phyloP scores from a whole-genome alignment of 2,888 invertebrate genomes.

The Lasioglossum lativentre region DNA sequence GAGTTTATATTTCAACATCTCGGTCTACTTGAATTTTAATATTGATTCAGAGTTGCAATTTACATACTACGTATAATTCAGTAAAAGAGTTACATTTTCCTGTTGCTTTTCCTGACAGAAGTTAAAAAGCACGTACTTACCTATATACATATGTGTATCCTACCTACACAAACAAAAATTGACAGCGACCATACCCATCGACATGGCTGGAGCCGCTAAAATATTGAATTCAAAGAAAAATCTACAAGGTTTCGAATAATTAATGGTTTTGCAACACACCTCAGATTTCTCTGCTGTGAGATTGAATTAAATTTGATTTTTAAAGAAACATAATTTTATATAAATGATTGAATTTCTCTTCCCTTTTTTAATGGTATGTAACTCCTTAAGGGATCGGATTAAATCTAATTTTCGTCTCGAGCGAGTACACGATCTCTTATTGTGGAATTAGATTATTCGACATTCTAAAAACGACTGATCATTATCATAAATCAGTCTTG shows the following conservation, averaged over 20 bases:
- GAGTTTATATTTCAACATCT: not conserved
- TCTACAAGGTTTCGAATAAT: no score
- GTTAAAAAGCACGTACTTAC: not conserved
- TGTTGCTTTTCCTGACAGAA: not conserved
- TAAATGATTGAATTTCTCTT: not conserved
- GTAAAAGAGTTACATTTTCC: not conserved
- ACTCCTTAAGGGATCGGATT: not conserved
- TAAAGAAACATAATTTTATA: not conserved
- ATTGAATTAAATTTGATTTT: not conserved
- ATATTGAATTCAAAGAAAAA: not conserved
- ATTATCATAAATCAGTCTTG: conserved; percentile 57
- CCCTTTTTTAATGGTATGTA: not conserved
- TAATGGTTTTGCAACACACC: no score
- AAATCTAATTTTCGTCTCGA: not conserved
- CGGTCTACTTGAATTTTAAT: not conserved
- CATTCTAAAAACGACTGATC: conserved; percentile 62
- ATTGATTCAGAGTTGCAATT: not conserved
- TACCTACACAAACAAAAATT: no score
- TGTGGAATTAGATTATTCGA: conserved; percentile 27
- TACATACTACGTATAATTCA: not conserved
- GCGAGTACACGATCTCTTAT: conserved; percentile 21
- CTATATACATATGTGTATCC: not conserved
- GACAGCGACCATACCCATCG: no score
- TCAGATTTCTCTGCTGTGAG: no score
- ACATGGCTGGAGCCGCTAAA: not conserved